Base-by-base conservation (phyloP, 2,113 vertebrate species). In the Neodon shergylaensis region DNA sequence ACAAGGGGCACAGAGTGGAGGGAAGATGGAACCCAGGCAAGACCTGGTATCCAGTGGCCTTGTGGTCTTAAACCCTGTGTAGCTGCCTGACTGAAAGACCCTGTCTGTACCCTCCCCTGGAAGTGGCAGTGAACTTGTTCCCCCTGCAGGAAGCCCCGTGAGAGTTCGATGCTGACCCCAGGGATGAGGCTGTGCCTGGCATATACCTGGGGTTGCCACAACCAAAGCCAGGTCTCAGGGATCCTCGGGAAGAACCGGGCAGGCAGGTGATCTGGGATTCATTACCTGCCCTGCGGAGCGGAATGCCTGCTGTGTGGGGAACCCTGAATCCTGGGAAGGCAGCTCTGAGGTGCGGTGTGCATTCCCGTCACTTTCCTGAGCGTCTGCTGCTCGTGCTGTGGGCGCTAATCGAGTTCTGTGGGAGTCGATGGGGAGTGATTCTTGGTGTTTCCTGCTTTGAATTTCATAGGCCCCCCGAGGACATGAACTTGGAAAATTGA, bases 371-470 rank as follows among this genome's bases (percentile, higher is more conserved):
- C n/a, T 63, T 83, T 83, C 58, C 81, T 58, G n/a, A 83, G 81
- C 1, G 24, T 31, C 12, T 22, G 70, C 76, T 14, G 36, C 17
- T 7, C 4, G 5, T 28, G 42, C 19, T 1, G 4, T 36, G 11
- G 31, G 22, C 17, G 1, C 68, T 65, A 7, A 8, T 24, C 7
- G 4, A 58, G 21, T 54, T 66, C 77, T 47, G 17, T 13, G 17
- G 12, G 44, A 31, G n/a, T 78, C 7, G 8, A 44, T 49, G 44
- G 22, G 70, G 78, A 89, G 77, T 2, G 42, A 78, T 54, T 36
- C 24, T 47, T 47, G 54, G 66, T 85, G 79, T 66, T 86, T 94
- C 54, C 79, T 96, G 72, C 31, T 74, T 74, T 61, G 79, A 54
- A 66, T 39, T 92, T 74, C 90, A 81, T 24, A 58, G 79, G 44